Evolutionary conservation across 2,797 vertebrate genomes (phyloP), one percentile per base, ranked within the genome.

Genomic region (Enteromius viviparus): DNA sequence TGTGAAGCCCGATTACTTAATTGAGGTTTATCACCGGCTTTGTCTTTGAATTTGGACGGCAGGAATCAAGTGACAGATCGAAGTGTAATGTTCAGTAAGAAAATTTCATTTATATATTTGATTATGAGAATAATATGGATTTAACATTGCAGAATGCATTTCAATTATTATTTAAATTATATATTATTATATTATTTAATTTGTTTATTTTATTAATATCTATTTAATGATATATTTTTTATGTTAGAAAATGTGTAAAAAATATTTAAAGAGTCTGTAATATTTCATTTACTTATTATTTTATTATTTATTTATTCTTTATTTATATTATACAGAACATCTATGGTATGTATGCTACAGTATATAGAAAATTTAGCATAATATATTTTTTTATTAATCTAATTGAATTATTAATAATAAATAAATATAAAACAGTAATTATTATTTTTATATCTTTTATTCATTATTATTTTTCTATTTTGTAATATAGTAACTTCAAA

Each of bases 1-100:
- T 89, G 89, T 86, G 85, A 90, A 87, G 72, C 71, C 89, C 85
- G 88, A 89, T 93, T 90, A 90, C 89, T 89, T 87, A 92, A 89
- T 86, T 88, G 82, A 87, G 88, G 84, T 89, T 78, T 81, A 34
- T 55, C 66, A 32, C 45, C 37, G 40, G 10, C 29, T 45, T 62
- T 75, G 53, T 66, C 19, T 68, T 64, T 60, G 45, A 51, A 29
- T 6, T 3, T 34, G 3, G 19, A 26, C 4, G 4, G 0, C 58
- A 60, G 11, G 4, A 60, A 14, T 26, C 11, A 1, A 23, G 23
- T 60, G 55, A 4, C 55, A 2, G 55, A 34, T 34, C 19, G 23
- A 26, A 47, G 49, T 66, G 12, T 66, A 15, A 15, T 21, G 7
- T 42, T 45, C 14, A 26, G 26, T 53, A 21, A 1, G 0, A 14